These are phyloP conservation scores for Mastomys natalensis DNA, from an alignment of 2,113 vertebrate species.

Conservation along the genomic window DNA sequence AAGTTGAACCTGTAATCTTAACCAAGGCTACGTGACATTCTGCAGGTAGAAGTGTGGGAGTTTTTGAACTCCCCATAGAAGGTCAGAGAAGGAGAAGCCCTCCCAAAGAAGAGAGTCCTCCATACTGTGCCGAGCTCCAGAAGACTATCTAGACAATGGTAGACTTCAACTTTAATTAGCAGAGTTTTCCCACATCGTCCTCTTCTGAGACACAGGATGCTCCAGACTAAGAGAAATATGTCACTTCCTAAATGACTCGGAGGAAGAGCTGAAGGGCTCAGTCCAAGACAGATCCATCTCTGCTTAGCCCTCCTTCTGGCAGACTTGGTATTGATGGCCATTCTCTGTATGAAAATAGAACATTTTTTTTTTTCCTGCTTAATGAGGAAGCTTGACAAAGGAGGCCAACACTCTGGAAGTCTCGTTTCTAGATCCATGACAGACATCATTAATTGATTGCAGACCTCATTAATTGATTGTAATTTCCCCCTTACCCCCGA, in stretches of 20 bases:
- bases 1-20: too few species aligned
- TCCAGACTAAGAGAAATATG: not conserved
- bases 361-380: not conserved
- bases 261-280: conserved; percentile 34
- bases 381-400: not conserved
- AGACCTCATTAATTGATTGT: not conserved
- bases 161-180: too few species aligned
- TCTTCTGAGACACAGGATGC: conserved; percentile 8
- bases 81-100: too few species aligned
- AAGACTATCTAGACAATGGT: too few species aligned
- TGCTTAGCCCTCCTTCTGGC: not conserved
- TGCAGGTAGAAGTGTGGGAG: too few species aligned
- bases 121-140: too few species aligned
- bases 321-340: not conserved
- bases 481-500: not conserved
- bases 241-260: conserved; percentile 50
- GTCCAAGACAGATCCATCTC: not conserved
- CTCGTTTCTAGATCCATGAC: not conserved
- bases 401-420: not conserved
- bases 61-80: too few species aligned
- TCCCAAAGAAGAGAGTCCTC: too few species aligned
- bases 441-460: conserved; percentile 29
- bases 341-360: not conserved
- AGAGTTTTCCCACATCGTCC: not conserved
- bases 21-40: too few species aligned